Evolutionary conservation across 2,797 vertebrate species (phyloP), one percentile per base, ranked within the genome.

Genomic region (Typhlichthys eigenmanni): DNA sequence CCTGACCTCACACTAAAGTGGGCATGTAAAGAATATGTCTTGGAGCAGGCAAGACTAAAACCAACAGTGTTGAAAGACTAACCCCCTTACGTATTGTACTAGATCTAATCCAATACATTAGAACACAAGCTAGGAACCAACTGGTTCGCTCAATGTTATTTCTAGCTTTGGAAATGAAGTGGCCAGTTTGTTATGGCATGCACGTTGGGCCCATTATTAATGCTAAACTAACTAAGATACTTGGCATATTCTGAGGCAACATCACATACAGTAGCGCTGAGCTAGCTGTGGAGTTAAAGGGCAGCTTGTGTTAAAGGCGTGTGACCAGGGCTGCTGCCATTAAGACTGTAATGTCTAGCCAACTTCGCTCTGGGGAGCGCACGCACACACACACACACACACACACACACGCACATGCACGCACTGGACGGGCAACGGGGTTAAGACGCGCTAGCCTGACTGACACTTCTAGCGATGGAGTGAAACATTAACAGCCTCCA

Each of bases 1-100:
- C 75, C 80, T 80, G 84, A 85, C 83, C 84, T 88, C 78, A 85
- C 62, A 60, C 71, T 87, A 64, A 89, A 89, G 83, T 88, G 78
- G 84, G 62, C 85, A 34, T 82, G 78, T 75, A 81, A 64, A 62
- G 76, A 87, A 78, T 85, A 79, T 82, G 81, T 78, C 81, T 83
- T 78, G 75, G 77, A 77, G 64, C 66, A 54, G n/a, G 45, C 58
- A 79, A 64, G 60, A 38, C 34, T 38, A 82, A 78, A 78, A 74
- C 68, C 67, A 81, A 75, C 66, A 71, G 55, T 0, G 14, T 71
- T 51, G 64, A 55, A 75, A 76, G 45, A 12, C 46, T 38, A 38
- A 38, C 34, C 34, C 34, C 19, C 34, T 6, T 38, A 38, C 8
- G 34, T 8, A 38, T 38, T 8, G 34, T 38, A 19, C 19, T 19